Evolutionary conservation across 2,888 invertebrate species (phyloP).

Genomic region (Platycheirus albimanus): DNA sequence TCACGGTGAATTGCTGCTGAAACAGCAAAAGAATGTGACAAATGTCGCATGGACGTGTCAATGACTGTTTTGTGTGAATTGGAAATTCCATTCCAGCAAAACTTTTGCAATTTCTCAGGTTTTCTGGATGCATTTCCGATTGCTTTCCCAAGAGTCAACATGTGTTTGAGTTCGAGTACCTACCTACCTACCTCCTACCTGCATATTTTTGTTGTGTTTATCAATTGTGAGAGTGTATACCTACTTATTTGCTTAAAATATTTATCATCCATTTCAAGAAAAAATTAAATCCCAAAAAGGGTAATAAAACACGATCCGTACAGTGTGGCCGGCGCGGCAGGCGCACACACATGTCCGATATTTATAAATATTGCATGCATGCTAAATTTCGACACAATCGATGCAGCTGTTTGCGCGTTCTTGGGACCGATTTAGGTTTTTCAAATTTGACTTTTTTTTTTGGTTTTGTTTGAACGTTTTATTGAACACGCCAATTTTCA

Average conservation of each 20-base stretch:
- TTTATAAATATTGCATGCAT: constrained; percentile 46
- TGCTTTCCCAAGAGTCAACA: constrained; percentile 29
- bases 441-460: constrained; percentile 27
- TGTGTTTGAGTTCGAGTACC: too few relatives aligned
- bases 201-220: neutral
- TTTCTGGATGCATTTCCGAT: constrained; percentile 65
- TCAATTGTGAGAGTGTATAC: too few relatives aligned
- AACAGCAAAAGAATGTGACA: constrained; percentile 66
- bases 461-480: constrained; percentile 37
- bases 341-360: constrained; percentile 44
- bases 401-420: constrained; percentile 60
- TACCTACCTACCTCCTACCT: too few relatives aligned
- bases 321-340: too few relatives aligned
- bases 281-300: constrained; percentile 49
- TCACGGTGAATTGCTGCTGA: constrained; percentile 54
- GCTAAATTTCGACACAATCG: constrained; percentile 66
- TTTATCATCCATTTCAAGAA: constrained; percentile 18
- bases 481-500: constrained; percentile 68
- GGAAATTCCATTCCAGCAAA: constrained; percentile 59
- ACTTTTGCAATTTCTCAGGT: constrained; percentile 53
- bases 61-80: constrained; percentile 57
- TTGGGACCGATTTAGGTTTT: constrained; percentile 49
- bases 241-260: too few relatives aligned
- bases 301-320: constrained; percentile 63
- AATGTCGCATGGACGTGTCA: constrained; percentile 73